These are phyloP conservation scores for Drosophila suboccidentalis DNA, from an alignment of 2,888 invertebrate species.

Conservation along the genomic window DNA sequence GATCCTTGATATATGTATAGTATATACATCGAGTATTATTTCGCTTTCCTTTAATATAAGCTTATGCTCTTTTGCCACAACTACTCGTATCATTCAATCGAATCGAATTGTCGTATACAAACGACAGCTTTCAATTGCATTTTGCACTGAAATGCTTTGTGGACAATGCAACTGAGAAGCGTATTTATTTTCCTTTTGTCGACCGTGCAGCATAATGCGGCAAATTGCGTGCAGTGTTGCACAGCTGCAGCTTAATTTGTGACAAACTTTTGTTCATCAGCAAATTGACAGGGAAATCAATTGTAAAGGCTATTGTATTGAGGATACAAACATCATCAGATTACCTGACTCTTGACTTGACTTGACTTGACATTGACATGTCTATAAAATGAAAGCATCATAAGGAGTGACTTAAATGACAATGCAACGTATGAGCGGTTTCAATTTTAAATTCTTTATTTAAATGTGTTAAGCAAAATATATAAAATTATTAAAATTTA, in stretches of 20 bases:
- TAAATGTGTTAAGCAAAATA: background rate
- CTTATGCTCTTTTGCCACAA: background rate
- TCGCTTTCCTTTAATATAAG: background rate
- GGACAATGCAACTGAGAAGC: conserved; percentile 47
- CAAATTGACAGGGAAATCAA: conserved; percentile 38
- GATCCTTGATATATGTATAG: too few species aligned
- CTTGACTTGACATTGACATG: background rate
- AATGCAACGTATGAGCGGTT: background rate
- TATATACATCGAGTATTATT: background rate
- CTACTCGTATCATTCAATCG: conserved; percentile 6
- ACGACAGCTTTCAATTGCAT: conserved; percentile 11
- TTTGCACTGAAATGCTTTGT: conserved; percentile 5
- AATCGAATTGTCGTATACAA: conserved; percentile 19
- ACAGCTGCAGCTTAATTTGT: conserved; percentile 42
- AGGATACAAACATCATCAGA: conserved; percentile 29
- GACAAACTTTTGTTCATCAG: conserved; percentile 41
- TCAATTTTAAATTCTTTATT: background rate
- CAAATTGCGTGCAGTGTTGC: conserved; percentile 42
- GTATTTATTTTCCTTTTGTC: conserved; percentile 22
- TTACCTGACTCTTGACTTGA: conserved; percentile 9
- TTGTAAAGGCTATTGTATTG: conserved; percentile 25
- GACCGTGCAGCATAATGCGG: conserved; percentile 17
- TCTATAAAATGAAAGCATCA: background rate
- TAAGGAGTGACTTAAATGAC: background rate
- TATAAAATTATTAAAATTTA: too few species aligned